Base-by-base conservation (phyloP, 1,140 invertebrate species). In the Drosophila nannoptera region DNA sequence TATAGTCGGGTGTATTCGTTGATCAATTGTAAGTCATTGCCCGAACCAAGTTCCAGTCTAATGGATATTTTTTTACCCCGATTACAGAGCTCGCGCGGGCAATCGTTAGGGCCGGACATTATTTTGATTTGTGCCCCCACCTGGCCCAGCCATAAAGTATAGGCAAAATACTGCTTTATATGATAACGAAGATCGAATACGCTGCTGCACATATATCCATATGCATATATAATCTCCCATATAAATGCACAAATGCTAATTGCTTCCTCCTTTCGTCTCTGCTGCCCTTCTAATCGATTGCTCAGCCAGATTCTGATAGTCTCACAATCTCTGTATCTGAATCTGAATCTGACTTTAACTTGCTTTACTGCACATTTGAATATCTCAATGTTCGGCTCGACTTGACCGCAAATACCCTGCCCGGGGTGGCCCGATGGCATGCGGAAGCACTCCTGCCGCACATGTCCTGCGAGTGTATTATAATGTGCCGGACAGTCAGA, bases 401-500 rank as follows among this genome's bases (percentile, higher is more conserved):
- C 22, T 22, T 22, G 40, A 2, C 7, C 11, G 9, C 9, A 40
- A 2, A 56, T 65, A 56, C 62, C 22, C 62, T 56, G 11, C 33
- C 33, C 33, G 11, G 11, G 7, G 5, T 12, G 9, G 31, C 4
- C 16, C 14, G 7, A 16, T 36, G 2, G 8, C 31, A 46, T 46
- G 56, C 32, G 14, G 32, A 45, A 69, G 31, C 14, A 9, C 5
- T 22, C 5, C 12, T 43, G 32, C 11, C 40, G 48, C 16, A 35
- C 11, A n/a, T 45, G 5, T 42, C 32, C 22, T 43, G 38, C 2
- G 40, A 83, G 69, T 40, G 60, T 64, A 67, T 50, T 38, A 31
- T 68, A 84, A 65, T 82, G 52, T 76, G 70, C 59, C 68, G 69
- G 73, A 83, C 78, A 84, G 69, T 76, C 62, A 84, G 76, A 84